Base-by-base conservation (phyloP, 2,113 vertebrate genomes). In the Lagopus muta region DNA sequence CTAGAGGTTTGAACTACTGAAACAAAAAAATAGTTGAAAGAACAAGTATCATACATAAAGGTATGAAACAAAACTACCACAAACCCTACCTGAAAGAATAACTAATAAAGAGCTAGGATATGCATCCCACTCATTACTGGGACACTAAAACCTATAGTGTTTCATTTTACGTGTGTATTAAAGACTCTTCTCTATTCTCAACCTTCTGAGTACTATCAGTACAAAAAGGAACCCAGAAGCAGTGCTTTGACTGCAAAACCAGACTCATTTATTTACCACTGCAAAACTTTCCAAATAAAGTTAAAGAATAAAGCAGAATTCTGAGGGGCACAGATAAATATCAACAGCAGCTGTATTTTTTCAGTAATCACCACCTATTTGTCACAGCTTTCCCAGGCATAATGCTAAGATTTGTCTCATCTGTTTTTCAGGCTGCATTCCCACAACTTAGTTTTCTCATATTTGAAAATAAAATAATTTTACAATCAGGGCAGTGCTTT, bases 1-100 rank as follows among this genome's bases (percentile, higher is more conserved):
- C 2, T 62, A 66, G 28, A n/a, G 18, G 54, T 77, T 73, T 67
- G 36, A 89, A 52, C 30, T 71, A 77, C 34, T 58, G 34, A 89
- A 89, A 85, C 66, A 32, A 79, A 20, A 45, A 82, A 94, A 91
- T 21, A 12, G 5, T 27, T 80, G 54, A 89, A 94, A 89, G 89
- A 87, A 92, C 16, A 80, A 84, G 18, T 67, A 65, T 50, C 21
- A 48, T 30, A 74, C 1, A 8, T 30, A 52, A 95, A 92, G 38
- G 28, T 50, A 74, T 20, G 78, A 82, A 69, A 71, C 11, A 82
- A 90, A 70, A 32, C 11, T 22, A 77, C 8, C n/a, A 89, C 6
- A 76, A 87, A 66, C 7, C 72, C 27, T 42, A 79, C 40, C n/a
- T 69, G 66, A 84, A 93, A 92, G 55, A 89, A 61, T 50, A 84